These are phyloP conservation scores for Gopherus evgoodei DNA, from an alignment of 2,113 vertebrate genomes.

Conservation along the genomic window DNA sequence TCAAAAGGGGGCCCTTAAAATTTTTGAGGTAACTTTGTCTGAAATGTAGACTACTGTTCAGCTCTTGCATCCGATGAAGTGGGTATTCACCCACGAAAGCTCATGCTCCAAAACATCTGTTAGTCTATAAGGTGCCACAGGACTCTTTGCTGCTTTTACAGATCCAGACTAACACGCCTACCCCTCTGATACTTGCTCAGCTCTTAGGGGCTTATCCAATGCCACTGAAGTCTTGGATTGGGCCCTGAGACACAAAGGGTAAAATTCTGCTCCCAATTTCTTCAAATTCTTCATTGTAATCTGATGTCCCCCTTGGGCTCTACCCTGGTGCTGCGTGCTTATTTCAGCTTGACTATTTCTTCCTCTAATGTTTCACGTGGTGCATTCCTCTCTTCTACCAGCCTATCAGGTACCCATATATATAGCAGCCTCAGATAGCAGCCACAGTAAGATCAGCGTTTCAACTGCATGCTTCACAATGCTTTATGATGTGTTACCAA, in stretches of 20 bases:
- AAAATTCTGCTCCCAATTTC: not conserved
- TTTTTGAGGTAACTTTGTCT: not conserved
- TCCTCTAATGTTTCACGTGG: not conserved
- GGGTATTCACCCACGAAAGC: too few relatives aligned
- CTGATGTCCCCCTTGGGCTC: not conserved
- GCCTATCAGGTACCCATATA: not conserved
- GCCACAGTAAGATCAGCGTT: not conserved
- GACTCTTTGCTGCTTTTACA: too few relatives aligned
- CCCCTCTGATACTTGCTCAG: not conserved
- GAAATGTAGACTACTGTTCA: not conserved
- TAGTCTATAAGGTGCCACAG: too few relatives aligned
- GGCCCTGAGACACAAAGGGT: not conserved
- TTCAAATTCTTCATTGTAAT: not conserved
- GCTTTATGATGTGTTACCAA: slow-evolving; percentile 46
- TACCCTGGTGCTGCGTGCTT: not conserved
- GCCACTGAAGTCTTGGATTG: not conserved
- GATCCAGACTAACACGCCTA: too few relatives aligned
- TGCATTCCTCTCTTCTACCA: not conserved
- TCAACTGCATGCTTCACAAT: not conserved
- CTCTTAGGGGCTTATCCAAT: accelerated
- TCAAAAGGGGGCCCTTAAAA: slow-evolving; percentile 28
- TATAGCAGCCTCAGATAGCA: not conserved
- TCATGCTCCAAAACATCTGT: too few relatives aligned
- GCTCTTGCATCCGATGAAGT: not conserved
- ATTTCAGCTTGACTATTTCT: not conserved